phyloP scores from a whole-genome alignment of 2,888 invertebrate genomes.

The Zaprionus obscuricornis region DNA sequence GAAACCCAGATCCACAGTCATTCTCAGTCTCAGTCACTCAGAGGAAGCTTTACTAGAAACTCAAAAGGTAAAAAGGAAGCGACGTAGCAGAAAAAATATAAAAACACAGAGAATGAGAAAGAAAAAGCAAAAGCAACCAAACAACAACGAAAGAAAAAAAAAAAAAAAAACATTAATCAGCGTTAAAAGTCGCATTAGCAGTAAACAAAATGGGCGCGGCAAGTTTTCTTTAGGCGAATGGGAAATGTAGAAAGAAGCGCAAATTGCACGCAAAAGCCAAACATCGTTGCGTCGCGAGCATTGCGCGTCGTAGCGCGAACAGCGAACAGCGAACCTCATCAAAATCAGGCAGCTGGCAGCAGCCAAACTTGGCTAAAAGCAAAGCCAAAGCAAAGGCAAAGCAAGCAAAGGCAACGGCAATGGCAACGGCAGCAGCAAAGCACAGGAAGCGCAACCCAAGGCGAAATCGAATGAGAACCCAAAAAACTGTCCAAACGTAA shows the following conservation, averaged over 20 bases:
- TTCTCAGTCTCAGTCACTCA: conserved; percentile 8
- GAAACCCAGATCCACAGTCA: conserved; percentile 8
- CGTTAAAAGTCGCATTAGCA: conserved; percentile 79
- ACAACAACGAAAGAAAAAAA: no score
- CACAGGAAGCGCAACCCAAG: no score
- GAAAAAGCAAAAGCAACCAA: no score
- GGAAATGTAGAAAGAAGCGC: conserved; percentile 9
- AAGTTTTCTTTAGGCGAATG: neutral
- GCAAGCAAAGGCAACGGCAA: no score
- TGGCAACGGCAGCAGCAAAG: no score
- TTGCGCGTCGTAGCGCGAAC: no score
- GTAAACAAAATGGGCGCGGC: conserved; percentile 66
- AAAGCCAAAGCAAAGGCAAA: conserved; percentile 12
- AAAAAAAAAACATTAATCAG: conserved; percentile 72
- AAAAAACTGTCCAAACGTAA: conserved; percentile 63
- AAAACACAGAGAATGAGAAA: neutral
- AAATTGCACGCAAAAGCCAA: conserved; percentile 60
- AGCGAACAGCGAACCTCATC: conserved; percentile 10
- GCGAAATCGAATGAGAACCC: conserved; percentile 35
- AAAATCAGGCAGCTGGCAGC: conserved; percentile 1
- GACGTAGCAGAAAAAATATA: conserved; percentile 16
- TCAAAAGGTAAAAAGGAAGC: conserved; percentile 18
- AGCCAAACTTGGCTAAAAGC: conserved; percentile 14
- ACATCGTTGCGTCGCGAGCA: no score
- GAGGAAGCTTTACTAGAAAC: no score